A percentile compares a stretch with the other conserved stretches of the same genome.
Evolutionary conservation across 2,797 vertebrate species (phyloP).

Genomic region (Pteronotus mesoamericanus): DNA sequence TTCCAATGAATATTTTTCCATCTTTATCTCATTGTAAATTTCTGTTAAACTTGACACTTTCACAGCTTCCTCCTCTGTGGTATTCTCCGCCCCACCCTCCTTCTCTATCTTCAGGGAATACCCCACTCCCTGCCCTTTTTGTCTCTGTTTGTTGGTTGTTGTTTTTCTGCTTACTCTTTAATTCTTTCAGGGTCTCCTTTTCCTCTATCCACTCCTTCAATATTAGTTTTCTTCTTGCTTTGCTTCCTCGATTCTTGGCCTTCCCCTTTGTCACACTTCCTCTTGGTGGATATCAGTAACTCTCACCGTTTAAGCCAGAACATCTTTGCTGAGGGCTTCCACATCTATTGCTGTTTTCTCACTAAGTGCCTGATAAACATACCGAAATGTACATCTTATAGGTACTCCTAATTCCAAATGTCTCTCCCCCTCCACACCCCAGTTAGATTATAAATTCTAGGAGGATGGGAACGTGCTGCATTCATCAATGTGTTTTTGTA

Average conservation of each 20-base stretch:
- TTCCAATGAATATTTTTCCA: background rate
- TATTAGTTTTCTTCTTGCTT: background rate
- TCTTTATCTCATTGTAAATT: background rate
- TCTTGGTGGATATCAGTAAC: background rate
- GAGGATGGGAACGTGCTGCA: background rate
- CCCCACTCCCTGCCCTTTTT: fast-evolving
- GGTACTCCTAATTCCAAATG: background rate
- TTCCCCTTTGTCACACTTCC: background rate
- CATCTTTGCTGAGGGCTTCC: background rate
- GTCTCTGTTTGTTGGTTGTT: background rate
- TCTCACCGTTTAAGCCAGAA: background rate
- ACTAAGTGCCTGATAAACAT: background rate
- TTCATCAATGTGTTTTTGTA: background rate
- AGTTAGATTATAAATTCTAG: background rate
- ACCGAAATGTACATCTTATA: background rate
- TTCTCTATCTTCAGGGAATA: background rate
- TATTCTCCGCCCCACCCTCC: background rate
- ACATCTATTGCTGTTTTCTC: background rate
- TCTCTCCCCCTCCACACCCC: too few relatives aligned
- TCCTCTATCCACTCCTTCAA: background rate
- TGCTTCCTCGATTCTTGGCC: background rate
- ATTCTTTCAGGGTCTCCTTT: background rate
- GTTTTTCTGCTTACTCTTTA: background rate
- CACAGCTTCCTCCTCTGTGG: background rate
- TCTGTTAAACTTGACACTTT: background rate